Conservation (phyloP, 2,888 invertebrate species). For the Anthophora plumipes region DNA sequence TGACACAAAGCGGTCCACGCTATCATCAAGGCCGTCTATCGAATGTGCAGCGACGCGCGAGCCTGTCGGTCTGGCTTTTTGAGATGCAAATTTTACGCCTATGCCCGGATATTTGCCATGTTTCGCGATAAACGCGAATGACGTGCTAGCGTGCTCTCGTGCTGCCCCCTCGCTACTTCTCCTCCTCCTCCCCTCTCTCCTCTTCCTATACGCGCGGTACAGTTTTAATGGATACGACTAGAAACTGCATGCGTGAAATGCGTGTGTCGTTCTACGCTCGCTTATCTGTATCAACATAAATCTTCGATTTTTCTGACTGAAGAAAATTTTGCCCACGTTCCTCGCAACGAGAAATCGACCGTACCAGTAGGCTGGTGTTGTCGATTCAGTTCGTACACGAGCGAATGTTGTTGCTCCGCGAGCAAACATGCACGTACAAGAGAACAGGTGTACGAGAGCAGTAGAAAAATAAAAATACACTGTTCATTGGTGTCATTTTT, state of each 20-base stretch:
- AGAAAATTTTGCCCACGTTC: conserved; percentile 32
- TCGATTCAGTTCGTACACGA: no score
- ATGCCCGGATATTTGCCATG: conserved; percentile 61
- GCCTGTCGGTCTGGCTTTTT: conserved; percentile 61
- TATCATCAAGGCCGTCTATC: conserved; percentile 69
- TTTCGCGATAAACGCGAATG: conserved; percentile 65
- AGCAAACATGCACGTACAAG: no score
- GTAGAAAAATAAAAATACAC: no score
- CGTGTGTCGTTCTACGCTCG: neutral
- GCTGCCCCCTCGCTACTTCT: no score
- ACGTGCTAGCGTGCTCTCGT: conserved; percentile 14
- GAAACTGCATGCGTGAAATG: conserved; percentile 3
- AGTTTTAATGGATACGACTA: conserved; percentile 5
- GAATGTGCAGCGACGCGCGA: conserved; percentile 66
- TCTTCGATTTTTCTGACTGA: conserved; percentile 33
- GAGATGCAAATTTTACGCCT: conserved; percentile 73
- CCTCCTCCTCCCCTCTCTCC: no score
- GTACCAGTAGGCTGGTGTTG: no score
- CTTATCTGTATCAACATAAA: conserved; percentile 45
- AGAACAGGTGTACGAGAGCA: no score
- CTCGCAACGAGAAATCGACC: no score
- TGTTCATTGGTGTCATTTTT: no score
- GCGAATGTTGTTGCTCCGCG: no score
- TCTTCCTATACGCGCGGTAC: no score
- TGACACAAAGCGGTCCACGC: conserved; percentile 56